Evolutionary conservation across 2,797 vertebrate genomes (phyloP).

Genomic region (Jordanella pulchra): DNA sequence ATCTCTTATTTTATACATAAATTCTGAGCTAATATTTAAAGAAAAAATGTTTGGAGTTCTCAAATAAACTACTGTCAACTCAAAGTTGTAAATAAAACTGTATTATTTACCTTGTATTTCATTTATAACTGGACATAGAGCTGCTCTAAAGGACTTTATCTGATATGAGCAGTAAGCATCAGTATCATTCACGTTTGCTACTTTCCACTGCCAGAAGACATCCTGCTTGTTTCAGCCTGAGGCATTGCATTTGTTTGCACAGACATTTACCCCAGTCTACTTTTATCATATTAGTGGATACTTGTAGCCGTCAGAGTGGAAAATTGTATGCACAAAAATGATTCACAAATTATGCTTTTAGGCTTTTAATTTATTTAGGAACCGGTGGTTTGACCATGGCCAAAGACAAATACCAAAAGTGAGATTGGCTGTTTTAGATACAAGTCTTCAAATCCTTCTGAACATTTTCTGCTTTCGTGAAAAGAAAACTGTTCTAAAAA

Average conservation of each 20-base stretch:
- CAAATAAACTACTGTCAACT: no score
- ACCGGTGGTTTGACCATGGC: background rate
- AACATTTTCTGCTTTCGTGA: background rate
- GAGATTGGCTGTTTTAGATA: background rate
- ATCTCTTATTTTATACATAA: background rate
- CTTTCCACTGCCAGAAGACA: background rate
- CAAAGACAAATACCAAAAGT: background rate
- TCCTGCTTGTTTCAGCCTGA: background rate
- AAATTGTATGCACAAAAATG: background rate
- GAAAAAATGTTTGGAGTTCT: no score
- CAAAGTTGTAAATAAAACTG: background rate
- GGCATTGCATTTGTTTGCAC: constrained; percentile 5
- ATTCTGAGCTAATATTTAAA: background rate
- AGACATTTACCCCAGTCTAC: background rate
- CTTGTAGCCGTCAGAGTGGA: background rate
- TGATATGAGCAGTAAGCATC: background rate
- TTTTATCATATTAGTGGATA: background rate
- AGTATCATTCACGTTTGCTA: background rate
- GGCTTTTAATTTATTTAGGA: background rate
- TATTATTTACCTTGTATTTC: no score
- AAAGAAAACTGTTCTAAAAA: constrained; percentile 9
- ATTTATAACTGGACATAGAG: background rate
- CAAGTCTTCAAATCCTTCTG: background rate
- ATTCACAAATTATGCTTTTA: background rate
- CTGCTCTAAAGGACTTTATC: background rate